Evolutionary conservation across 2,888 invertebrate species (phyloP).

Genomic region (Megamerina dolium): DNA sequence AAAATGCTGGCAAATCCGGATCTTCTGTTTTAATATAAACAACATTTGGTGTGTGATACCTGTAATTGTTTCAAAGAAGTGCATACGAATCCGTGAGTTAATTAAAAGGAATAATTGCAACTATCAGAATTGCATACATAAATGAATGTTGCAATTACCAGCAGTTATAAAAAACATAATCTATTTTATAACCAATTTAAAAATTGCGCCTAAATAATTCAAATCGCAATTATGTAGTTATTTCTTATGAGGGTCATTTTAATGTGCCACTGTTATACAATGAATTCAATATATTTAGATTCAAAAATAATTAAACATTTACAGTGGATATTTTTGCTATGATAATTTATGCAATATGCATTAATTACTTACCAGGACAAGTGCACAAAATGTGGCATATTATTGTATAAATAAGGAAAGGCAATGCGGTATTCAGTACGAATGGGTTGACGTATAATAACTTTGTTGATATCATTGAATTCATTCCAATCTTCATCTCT

Average conservation of each 20-base stretch:
- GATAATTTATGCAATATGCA: not conserved
- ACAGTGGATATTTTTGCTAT: constrained; percentile 16
- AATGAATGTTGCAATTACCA: constrained; percentile 50
- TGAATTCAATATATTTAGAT: constrained; percentile 2
- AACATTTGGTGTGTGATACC: constrained; percentile 99
- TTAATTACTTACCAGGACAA: constrained; percentile 80
- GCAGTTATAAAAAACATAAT: constrained; percentile 55
- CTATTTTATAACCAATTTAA: no score
- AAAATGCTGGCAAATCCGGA: constrained; percentile 98
- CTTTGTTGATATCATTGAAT: constrained; percentile 99
- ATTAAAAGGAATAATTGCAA: no score
- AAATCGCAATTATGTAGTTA: constrained; percentile 58
- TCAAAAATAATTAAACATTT: constrained; percentile 4
- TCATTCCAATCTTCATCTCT: constrained; percentile 99
- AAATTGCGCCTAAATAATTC: constrained; percentile 50
- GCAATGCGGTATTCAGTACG: constrained; percentile 99
- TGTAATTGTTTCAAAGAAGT: no score
- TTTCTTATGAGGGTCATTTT: constrained; percentile 40
- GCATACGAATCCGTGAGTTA: no score
- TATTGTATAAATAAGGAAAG: constrained; percentile 98
- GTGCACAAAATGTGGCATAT: constrained; percentile 97
- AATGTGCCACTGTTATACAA: constrained; percentile 29
- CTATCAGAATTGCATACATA: constrained; percentile 1
- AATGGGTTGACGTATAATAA: constrained; percentile 97
- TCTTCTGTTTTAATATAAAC: constrained; percentile 99